These are phyloP conservation scores for Actinia equina DNA, from an alignment of 64 coral and sea anemone species.

Conservation along the genomic window DNA sequence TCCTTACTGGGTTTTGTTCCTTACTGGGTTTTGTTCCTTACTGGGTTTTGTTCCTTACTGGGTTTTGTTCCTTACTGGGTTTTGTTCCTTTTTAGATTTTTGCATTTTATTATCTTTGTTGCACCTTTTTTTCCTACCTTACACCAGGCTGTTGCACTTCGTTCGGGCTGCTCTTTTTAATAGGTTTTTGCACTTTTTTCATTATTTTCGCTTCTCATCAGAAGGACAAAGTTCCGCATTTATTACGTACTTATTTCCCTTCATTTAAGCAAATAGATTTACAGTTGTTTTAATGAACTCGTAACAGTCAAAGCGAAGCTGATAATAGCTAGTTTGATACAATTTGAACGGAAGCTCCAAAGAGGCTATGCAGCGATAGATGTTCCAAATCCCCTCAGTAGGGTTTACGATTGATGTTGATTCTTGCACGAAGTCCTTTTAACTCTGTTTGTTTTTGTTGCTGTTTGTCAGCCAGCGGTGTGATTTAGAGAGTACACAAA, in stretches of 20 bases:
- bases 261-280: not conserved
- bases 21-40: not conserved
- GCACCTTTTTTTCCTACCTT: not conserved
- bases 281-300: not conserved
- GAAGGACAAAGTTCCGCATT: not conserved
- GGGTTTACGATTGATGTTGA: not conserved
- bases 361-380: not conserved
- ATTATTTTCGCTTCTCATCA: not conserved
- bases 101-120: too few relatives aligned
- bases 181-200: not conserved
- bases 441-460: not conserved
- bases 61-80: not conserved
- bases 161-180: not conserved
- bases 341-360: not conserved
- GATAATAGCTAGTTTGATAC: not conserved
- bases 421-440: not conserved
- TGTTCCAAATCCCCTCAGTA: not conserved
- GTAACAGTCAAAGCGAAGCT: not conserved
- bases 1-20: not conserved
- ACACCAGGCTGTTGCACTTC: not conserved
- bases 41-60: not conserved
- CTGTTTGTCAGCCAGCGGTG: not conserved
- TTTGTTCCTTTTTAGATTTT: too few relatives aligned
- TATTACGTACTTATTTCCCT: not conserved
- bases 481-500: not conserved